A percentile compares a stretch with the other conserved stretches of the same genome.
Evolutionary conservation across 2,888 invertebrate species (phyloP).

Genomic region (Dynastes grantii): DNA sequence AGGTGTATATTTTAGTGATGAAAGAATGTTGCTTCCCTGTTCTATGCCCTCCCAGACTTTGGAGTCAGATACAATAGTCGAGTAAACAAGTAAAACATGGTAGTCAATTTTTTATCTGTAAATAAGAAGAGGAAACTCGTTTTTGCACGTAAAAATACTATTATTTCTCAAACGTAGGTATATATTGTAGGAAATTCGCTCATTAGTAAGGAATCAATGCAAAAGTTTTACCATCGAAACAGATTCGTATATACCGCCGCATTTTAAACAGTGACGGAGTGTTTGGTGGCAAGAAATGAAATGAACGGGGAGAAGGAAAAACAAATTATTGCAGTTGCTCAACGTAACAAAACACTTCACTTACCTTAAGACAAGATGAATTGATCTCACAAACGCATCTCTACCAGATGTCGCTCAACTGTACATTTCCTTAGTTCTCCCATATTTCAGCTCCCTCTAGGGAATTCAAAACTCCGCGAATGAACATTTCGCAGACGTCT

Average conservation of each 20-base stretch:
- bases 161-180: neutral
- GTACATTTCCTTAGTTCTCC: constrained; percentile 36
- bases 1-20: too few relatives aligned
- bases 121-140: too few relatives aligned
- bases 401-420: constrained; percentile 34
- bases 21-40: too few relatives aligned
- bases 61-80: too few relatives aligned
- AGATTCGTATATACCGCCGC: neutral
- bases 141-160: too few relatives aligned
- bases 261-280: neutral
- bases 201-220: neutral
- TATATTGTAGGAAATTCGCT: neutral
- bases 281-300: neutral
- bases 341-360: constrained; percentile 41
- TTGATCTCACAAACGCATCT: constrained; percentile 32
- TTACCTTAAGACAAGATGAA: constrained; percentile 42
- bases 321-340: constrained; percentile 39
- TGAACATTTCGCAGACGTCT: constrained; percentile 29
- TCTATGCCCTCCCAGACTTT: too few relatives aligned
- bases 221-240: neutral
- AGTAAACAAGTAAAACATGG: too few relatives aligned
- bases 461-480: constrained; percentile 15
- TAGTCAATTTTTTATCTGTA: too few relatives aligned
- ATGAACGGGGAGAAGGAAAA: constrained; percentile 13
- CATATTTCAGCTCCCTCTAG: constrained; percentile 32